phyloP scores from a whole-genome alignment of 2,113 vertebrate genomes.

The Corvus moneduloides region DNA sequence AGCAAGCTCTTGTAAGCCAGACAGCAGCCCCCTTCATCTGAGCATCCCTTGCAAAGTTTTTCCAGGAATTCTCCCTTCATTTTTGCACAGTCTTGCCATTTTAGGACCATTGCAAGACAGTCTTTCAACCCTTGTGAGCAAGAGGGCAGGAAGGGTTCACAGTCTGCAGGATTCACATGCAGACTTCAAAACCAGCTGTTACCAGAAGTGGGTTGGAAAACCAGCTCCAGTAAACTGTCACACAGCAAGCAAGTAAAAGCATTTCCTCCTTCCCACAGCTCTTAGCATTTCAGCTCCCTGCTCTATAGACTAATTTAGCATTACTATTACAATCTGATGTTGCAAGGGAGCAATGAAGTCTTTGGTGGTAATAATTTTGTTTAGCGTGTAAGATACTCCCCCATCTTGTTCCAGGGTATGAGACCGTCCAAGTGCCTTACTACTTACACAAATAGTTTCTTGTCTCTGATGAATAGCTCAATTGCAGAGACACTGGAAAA shows the following conservation, averaged over 20 bases:
- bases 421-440: not conserved
- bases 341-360: not conserved
- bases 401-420: not conserved
- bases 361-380: not conserved
- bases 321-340: not conserved
- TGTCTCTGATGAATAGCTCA: conserved; percentile 69
- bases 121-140: not conserved
- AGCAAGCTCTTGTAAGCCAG: not conserved
- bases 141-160: not conserved
- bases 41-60: not conserved
- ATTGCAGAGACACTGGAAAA: conserved; percentile 69
- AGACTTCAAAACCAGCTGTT: not conserved
- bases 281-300: not conserved
- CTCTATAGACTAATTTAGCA: not conserved
- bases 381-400: not conserved
- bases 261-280: not conserved
- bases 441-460: conserved; percentile 73
- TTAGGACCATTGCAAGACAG: not conserved
- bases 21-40: not conserved
- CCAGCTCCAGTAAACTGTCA: not conserved
- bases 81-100: not conserved
- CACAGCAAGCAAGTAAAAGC: not conserved
- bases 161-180: not conserved
- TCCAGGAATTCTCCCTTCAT: not conserved
- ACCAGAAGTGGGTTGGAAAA: not conserved